phyloP scores from a whole-genome alignment of 2,888 invertebrate species.

The Helicoverpa assulta region DNA sequence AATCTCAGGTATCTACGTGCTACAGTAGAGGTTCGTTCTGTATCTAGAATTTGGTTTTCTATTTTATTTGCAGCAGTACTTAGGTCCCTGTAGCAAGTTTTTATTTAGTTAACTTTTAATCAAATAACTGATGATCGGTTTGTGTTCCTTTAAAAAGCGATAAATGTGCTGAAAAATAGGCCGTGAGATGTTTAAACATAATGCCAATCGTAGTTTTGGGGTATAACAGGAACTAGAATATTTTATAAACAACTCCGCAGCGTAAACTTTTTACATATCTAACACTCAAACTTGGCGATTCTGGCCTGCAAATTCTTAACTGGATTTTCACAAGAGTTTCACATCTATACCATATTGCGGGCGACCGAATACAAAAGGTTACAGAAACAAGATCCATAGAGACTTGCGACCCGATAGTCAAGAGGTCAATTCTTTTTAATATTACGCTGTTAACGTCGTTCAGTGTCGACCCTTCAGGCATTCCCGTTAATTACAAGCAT shows the following conservation, averaged over 20 bases:
- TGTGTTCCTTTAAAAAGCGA: too few species aligned
- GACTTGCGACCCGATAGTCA: conserved; percentile 19
- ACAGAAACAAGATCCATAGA: not conserved
- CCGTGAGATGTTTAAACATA: too few species aligned
- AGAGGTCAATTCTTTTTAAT: conserved; percentile 30
- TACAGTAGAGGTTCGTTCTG: too few species aligned
- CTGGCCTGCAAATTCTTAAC: not conserved
- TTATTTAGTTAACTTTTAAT: too few species aligned
- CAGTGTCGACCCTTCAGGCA: conserved; percentile 30
- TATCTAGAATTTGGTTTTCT: too few species aligned
- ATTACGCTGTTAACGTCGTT: conserved; percentile 18
- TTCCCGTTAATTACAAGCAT: conserved; percentile 67
- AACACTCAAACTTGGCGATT: conserved; percentile 28
- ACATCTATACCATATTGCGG: not conserved
- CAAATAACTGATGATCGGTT: too few species aligned
- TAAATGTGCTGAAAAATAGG: too few species aligned
- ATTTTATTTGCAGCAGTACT: too few species aligned
- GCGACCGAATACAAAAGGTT: not conserved
- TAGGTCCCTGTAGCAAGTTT: too few species aligned
- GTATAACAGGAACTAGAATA: too few species aligned
- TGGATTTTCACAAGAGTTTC: conserved; percentile 14
- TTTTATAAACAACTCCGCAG: too few species aligned
- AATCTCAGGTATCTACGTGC: not conserved
- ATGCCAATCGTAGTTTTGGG: too few species aligned
- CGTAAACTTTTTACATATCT: conserved; percentile 27